Percentiles rank a stretch among this genome's conserved stretches.
Conservation (phyloP, 2,888 invertebrate species). For the Megaustenia siamemsis region DNA sequence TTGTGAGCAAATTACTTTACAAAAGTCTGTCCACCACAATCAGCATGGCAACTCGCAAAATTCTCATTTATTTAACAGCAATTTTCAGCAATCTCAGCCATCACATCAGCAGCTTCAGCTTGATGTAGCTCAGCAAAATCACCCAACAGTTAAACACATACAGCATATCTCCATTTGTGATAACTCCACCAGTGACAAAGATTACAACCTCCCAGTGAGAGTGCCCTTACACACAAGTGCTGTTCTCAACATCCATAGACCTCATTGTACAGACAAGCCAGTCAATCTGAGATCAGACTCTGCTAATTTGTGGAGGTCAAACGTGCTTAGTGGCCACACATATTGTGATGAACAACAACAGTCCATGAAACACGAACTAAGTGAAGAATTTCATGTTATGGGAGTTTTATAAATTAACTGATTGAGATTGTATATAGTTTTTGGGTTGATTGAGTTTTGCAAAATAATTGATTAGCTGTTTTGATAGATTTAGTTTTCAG, state of each 20-base stretch:
- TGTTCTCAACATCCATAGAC: conserved; percentile 63
- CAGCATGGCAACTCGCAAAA: conserved; percentile 9
- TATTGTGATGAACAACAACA: conserved; percentile 63
- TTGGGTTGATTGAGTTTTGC: too few species aligned
- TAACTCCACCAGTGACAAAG: conserved; percentile 14
- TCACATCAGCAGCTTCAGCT: conserved; percentile 16
- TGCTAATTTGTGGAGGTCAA: conserved; percentile 41
- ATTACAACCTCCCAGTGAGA: background rate
- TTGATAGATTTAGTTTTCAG: too few species aligned
- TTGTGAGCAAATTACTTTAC: background rate
- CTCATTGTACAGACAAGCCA: conserved; percentile 25
- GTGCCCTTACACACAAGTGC: conserved; percentile 35
- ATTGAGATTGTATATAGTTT: too few species aligned
- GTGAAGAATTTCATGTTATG: conserved; percentile 70
- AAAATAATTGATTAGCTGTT: too few species aligned
- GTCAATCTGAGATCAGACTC: conserved; percentile 50
- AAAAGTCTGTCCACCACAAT: background rate
- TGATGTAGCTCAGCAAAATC: conserved; percentile 6
- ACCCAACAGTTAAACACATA: conserved; percentile 37
- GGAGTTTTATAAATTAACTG: conserved; percentile 66
- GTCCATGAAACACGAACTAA: conserved; percentile 63
- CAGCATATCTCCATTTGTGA: conserved; percentile 45
- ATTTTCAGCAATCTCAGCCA: background rate
- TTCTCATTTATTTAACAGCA: background rate
- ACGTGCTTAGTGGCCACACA: conserved; percentile 50